A percentile compares a stretch with the other conserved stretches of the same genome.
These are phyloP conservation scores for Columba janthina DNA, from an alignment of 2,113 vertebrate species.

Conservation along the genomic window DNA sequence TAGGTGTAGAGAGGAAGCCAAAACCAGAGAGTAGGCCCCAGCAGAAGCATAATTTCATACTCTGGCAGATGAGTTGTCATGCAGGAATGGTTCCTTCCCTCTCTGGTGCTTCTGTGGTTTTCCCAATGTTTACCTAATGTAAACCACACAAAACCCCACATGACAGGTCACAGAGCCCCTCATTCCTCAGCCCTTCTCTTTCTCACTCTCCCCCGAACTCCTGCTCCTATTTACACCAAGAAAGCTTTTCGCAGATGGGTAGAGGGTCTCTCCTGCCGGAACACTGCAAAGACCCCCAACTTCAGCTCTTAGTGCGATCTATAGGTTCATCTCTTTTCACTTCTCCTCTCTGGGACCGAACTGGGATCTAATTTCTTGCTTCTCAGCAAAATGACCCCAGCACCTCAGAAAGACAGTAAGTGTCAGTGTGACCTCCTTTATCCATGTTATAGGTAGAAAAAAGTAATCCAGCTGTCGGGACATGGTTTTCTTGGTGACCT, in stretches of 20 bases:
- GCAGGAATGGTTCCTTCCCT: background rate
- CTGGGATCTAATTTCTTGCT: background rate
- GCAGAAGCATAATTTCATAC: background rate
- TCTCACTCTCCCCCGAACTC: background rate
- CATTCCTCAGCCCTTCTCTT: background rate
- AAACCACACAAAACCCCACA: background rate
- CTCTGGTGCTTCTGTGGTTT: background rate
- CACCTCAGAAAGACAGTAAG: background rate
- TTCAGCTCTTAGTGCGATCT: background rate
- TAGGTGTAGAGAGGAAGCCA: background rate
- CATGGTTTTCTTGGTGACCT: background rate
- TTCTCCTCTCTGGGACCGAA: background rate
- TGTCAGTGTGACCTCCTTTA: background rate
- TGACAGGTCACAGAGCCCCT: background rate
- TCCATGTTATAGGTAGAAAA: background rate
- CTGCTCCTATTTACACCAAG: background rate
- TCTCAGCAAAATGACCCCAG: background rate
- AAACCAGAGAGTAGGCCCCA: background rate
- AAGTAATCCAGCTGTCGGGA: background rate
- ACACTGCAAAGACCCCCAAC: background rate
- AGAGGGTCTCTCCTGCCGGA: background rate
- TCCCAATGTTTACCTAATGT: background rate
- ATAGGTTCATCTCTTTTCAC: background rate
- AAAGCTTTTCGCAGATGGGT: background rate
- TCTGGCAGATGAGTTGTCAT: background rate